Percentiles rank a stretch among this genome's conserved stretches.
phyloP scores from a whole-genome alignment of 1,140 invertebrate species.

The Calycopis cecrops region DNA sequence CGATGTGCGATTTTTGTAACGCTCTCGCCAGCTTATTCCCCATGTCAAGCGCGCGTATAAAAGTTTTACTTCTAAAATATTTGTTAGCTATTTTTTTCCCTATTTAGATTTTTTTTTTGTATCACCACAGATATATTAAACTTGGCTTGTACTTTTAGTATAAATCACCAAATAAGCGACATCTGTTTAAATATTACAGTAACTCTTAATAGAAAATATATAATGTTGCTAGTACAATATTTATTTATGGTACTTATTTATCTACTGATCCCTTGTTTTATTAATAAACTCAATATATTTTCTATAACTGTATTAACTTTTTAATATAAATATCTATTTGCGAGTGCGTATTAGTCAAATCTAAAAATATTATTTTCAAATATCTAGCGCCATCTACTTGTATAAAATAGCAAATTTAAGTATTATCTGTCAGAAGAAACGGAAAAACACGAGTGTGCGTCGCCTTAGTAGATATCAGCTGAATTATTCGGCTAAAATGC shows the following conservation, averaged over 20 bases:
- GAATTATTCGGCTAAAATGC: constrained; percentile 76
- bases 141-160: no score
- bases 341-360: neutral
- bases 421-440: constrained; percentile 70
- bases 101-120: no score
- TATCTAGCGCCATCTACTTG: constrained; percentile 37
- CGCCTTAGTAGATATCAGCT: constrained; percentile 75
- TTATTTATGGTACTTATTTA: neutral
- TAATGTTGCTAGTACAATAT: neutral
- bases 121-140: no score
- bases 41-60: no score
- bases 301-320: neutral
- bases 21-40: no score
- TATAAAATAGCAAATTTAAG: constrained; percentile 31
- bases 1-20: no score
- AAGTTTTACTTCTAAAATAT: no score
- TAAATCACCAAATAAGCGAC: no score
- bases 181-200: neutral
- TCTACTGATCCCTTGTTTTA: neutral
- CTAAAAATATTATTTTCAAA: neutral
- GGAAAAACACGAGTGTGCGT: constrained; percentile 74
- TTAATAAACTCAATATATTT: neutral
- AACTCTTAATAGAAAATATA: neutral
- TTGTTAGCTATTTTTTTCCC: no score
- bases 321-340: neutral